Conservation (phyloP, 2,888 invertebrate genomes). For the Zygaena filipendulae region DNA sequence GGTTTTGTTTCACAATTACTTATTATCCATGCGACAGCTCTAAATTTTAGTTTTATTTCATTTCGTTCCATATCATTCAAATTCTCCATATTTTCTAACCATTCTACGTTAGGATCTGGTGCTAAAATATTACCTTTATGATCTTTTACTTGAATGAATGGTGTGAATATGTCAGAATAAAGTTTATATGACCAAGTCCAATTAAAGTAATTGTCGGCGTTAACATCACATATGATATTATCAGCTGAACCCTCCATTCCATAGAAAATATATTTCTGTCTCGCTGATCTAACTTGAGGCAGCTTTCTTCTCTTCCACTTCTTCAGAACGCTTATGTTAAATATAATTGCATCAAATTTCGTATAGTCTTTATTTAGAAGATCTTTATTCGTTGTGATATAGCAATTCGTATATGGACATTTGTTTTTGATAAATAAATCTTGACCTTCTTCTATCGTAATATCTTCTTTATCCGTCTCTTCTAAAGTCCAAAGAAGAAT, state of each 20-base stretch:
- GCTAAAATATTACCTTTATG: conserved; percentile 27
- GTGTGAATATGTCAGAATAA: conserved; percentile 41
- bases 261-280: conserved; percentile 46
- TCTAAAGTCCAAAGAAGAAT: conserved; percentile 39
- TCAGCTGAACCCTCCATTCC: conserved; percentile 31
- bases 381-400: conserved; percentile 32
- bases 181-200: conserved; percentile 58
- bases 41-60: conserved; percentile 20
- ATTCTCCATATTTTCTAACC: conserved; percentile 19
- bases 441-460: conserved; percentile 26
- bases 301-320: conserved; percentile 21
- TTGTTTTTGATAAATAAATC: conserved; percentile 26
- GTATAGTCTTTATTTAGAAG: conserved; percentile 25
- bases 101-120: conserved; percentile 26
- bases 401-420: conserved; percentile 39
- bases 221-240: conserved; percentile 32
- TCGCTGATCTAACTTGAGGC: conserved; percentile 26
- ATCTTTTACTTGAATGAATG: conserved; percentile 43
- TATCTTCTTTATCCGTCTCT: conserved; percentile 13
- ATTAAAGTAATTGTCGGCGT: conserved; percentile 42
- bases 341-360: conserved; percentile 42
- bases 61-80: conserved; percentile 19
- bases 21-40: conserved; percentile 22
- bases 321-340: conserved; percentile 27
- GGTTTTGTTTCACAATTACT: conserved; percentile 23